A percentile compares a stretch with the other conserved stretches of the same genome.
phyloP scores from a whole-genome alignment of 2,888 invertebrate genomes.

The Ptilodon capucinus region DNA sequence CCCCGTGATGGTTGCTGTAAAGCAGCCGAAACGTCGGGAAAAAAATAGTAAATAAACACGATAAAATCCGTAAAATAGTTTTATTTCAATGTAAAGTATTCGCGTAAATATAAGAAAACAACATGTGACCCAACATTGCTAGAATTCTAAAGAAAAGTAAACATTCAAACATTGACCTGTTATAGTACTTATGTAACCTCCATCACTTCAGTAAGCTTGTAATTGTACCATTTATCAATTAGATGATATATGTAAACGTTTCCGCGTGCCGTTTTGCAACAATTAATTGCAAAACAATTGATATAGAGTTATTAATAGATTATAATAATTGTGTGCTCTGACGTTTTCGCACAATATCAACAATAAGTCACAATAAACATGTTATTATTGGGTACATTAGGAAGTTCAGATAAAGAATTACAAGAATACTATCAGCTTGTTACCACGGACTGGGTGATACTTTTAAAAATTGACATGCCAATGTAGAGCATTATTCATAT shows the following conservation, averaged over 20 bases:
- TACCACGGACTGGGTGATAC: neutral
- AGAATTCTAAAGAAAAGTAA: too few relatives aligned
- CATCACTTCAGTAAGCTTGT: neutral
- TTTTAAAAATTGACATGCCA: conserved; percentile 9
- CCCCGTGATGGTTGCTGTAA: too few relatives aligned
- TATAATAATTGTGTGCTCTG: neutral
- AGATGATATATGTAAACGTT: neutral
- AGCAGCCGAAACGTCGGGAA: too few relatives aligned
- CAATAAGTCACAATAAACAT: neutral
- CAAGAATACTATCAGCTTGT: conserved; percentile 3
- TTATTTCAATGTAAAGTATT: too few relatives aligned
- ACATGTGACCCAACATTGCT: too few relatives aligned
- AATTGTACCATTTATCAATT: neutral
- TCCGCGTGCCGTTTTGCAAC: neutral
- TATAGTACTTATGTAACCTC: neutral
- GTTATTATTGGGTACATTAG: conserved; percentile 1
- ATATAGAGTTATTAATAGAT: neutral
- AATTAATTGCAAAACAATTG: neutral
- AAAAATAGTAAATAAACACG: too few relatives aligned
- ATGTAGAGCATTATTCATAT: conserved; percentile 27
- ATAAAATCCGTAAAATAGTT: too few relatives aligned
- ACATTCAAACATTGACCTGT: neutral
- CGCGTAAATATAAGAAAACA: too few relatives aligned
- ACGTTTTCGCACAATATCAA: neutral
- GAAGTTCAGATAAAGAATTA: conserved; percentile 1